phyloP scores from a whole-genome alignment of 2,113 vertebrate species.

The Megaceryle maxima region DNA sequence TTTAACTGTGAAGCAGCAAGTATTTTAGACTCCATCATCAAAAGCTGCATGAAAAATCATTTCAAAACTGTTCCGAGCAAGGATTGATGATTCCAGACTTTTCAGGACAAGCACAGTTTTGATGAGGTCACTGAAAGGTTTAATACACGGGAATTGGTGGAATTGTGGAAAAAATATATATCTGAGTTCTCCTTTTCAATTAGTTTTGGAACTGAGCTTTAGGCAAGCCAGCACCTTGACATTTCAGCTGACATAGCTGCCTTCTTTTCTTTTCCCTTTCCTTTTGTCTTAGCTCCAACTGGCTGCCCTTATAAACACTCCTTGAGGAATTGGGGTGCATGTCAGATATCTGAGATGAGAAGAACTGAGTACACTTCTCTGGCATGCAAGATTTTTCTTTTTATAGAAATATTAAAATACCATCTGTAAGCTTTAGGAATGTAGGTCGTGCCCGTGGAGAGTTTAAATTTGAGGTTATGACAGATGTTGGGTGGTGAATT shows the following conservation, averaged over 20 bases:
- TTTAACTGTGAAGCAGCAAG: conserved; percentile 21
- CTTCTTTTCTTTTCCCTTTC: conserved; percentile 12
- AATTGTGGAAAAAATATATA: neutral
- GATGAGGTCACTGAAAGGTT: neutral
- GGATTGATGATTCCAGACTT: neutral
- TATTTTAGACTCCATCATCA: neutral
- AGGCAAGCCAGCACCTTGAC: conserved; percentile 49
- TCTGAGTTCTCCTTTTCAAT: neutral
- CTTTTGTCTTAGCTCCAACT: conserved; percentile 44
- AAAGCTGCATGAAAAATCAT: neutral
- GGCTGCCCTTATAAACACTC: conserved; percentile 48
- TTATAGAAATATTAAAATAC: conserved; percentile 54
- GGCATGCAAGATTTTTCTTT: neutral
- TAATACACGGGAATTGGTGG: neutral
- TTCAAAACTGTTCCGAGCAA: neutral
- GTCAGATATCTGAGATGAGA: conserved; percentile 8
- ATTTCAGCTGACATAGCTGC: conserved; percentile 37
- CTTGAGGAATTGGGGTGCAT: conserved; percentile 13
- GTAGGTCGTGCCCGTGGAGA: conserved; percentile 39
- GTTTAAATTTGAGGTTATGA: conserved; percentile 43
- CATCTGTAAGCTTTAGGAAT: conserved; percentile 47
- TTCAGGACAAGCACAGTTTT: neutral
- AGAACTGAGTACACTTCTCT: neutral
- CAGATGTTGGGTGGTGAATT: conserved; percentile 46
- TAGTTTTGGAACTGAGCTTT: conserved; percentile 37